Conservation (phyloP, 2,888 invertebrate genomes). For the Tricholauxania praeusta region DNA sequence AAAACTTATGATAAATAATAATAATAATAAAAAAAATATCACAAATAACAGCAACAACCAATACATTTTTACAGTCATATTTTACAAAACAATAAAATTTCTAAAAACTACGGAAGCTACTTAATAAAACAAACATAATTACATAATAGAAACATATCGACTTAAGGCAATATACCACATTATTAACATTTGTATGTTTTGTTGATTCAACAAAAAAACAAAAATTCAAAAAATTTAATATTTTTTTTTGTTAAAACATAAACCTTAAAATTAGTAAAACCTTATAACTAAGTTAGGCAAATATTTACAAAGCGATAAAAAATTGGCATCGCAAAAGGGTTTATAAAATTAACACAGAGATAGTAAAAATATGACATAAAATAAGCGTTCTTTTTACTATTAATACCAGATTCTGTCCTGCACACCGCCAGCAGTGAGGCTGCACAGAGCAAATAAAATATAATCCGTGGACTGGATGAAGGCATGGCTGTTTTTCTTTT, state of each 20-base stretch:
- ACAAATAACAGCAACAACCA: conserved; percentile 11
- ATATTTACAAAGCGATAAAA: conserved; percentile 61
- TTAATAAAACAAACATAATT: conserved; percentile 24
- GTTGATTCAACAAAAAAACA: neutral
- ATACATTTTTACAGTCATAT: too few relatives aligned
- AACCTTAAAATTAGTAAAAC: too few relatives aligned
- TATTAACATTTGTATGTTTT: conserved; percentile 2
- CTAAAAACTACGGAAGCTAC: conserved; percentile 10
- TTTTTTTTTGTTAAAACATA: too few relatives aligned
- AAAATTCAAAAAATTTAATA: too few relatives aligned
- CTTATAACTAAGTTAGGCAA: conserved; percentile 51
- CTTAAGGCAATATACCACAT: neutral
- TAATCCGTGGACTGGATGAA: conserved; percentile 58
- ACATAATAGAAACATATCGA: conserved; percentile 8
- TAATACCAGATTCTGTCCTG: conserved; percentile 54
- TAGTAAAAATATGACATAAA: conserved; percentile 64
- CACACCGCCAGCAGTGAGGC: conserved; percentile 60
- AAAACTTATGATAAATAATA: too few relatives aligned
- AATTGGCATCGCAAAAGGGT: conserved; percentile 62
- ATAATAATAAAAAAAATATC: conserved; percentile 21
- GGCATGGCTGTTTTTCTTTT: conserved; percentile 40
- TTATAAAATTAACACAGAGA: conserved; percentile 60
- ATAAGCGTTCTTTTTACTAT: conserved; percentile 54
- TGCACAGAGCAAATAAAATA: conserved; percentile 61
- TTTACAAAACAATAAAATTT: neutral